Conservation (phyloP, 2,113 vertebrate species). For the Coryphaenoides rupestris region DNA sequence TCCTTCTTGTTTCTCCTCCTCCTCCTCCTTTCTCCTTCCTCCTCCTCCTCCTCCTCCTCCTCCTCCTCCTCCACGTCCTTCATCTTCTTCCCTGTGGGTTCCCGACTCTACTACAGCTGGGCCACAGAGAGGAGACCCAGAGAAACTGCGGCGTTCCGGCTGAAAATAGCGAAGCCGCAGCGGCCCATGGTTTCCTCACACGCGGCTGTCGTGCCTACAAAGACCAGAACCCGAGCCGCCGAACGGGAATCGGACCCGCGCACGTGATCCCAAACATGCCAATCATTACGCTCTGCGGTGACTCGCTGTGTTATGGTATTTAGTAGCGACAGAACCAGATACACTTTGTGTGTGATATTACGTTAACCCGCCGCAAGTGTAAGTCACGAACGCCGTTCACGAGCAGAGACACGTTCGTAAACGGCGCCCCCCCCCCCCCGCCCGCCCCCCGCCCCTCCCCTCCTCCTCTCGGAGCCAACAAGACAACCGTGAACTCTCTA, state of each 20-base stretch:
- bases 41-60: background rate
- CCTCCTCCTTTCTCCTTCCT: background rate
- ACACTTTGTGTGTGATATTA: background rate
- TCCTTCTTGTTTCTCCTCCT: background rate
- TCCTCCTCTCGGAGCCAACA: background rate
- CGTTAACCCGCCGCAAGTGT: too few species aligned
- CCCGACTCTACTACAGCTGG: conserved; percentile 33
- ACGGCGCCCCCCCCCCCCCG: too few species aligned
- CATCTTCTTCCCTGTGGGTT: conserved; percentile 19
- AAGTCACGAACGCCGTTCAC: conserved; percentile 9
- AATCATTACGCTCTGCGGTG: conserved; percentile 38
- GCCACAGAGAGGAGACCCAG: conserved; percentile 54
- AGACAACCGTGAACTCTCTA: background rate
- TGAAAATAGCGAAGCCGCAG: conserved; percentile 58
- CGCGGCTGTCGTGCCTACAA: conserved; percentile 55
- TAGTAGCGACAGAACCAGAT: conserved; percentile 11
- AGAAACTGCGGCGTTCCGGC: conserved; percentile 56
- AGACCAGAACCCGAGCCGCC: conserved; percentile 42
- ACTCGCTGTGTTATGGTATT: conserved; percentile 12
- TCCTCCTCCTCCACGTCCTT: background rate
- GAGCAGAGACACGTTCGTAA: too few species aligned
- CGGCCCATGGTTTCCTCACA: conserved; percentile 33
- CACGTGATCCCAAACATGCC: conserved; percentile 54
- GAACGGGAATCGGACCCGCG: conserved; percentile 46
- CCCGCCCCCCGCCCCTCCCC: too few species aligned